These are phyloP conservation scores for Siniperca scherzeri DNA, from an alignment of 2,797 vertebrate species.

Conservation along the genomic window DNA sequence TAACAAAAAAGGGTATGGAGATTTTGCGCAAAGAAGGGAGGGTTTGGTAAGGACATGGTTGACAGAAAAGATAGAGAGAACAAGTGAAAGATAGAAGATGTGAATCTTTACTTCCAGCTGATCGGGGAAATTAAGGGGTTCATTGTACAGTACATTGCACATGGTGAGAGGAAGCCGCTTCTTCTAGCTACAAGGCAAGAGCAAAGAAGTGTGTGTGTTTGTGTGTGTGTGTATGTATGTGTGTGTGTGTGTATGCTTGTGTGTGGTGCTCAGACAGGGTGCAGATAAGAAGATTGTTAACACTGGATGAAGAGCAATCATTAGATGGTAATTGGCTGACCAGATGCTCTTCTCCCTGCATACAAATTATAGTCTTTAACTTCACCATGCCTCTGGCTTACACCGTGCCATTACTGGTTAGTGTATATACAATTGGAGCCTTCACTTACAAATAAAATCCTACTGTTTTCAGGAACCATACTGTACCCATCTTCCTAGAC, in stretches of 20 bases:
- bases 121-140: conserved; percentile 60
- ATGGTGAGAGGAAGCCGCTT: conserved; percentile 39
- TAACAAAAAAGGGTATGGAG: conserved; percentile 57
- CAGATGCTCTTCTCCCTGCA: conserved; percentile 76
- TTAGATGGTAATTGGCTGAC: conserved; percentile 81
- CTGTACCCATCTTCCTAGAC: neutral
- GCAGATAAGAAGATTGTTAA: conserved; percentile 74
- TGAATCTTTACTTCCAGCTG: conserved; percentile 50
- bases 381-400: conserved; percentile 54
- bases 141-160: conserved; percentile 57
- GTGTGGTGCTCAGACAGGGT: conserved; percentile 48
- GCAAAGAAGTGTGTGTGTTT: conserved; percentile 42
- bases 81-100: conserved; percentile 37
- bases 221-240: conserved; percentile 14
- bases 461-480: conserved; percentile 17
- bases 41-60: conserved; percentile 35
- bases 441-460: conserved; percentile 37
- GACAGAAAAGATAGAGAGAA: conserved; percentile 20
- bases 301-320: conserved; percentile 77
- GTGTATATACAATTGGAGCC: conserved; percentile 41
- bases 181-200: conserved; percentile 45
- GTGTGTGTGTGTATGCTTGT: conserved; percentile 11
- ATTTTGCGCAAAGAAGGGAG: conserved; percentile 20
- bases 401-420: conserved; percentile 46
- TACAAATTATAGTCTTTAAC: conserved; percentile 77